phyloP scores from a whole-genome alignment of 2,113 vertebrate species.

The Myiopsitta monachus region DNA sequence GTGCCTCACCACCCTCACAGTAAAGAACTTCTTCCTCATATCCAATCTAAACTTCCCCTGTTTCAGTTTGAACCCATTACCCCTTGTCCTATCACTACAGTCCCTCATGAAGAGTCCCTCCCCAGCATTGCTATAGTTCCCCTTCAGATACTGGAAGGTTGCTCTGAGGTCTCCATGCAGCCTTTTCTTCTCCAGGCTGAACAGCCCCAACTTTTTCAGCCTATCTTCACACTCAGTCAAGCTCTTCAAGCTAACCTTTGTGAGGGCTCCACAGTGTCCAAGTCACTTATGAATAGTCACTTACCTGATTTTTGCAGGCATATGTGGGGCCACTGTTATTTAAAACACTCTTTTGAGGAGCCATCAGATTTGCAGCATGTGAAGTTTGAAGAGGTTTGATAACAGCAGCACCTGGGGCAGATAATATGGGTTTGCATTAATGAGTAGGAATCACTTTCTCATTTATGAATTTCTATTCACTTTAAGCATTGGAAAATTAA shows the following conservation, averaged over 20 bases:
- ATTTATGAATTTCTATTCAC: not conserved
- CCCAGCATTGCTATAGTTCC: too few relatives aligned
- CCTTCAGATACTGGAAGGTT: too few relatives aligned
- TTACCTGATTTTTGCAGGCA: constrained; percentile 19
- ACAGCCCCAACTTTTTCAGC: too few relatives aligned
- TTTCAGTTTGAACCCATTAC: too few relatives aligned
- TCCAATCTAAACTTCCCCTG: too few relatives aligned
- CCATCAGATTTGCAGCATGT: constrained; percentile 17
- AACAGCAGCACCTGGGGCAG: not conserved
- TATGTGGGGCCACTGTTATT: not conserved
- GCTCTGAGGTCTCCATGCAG: too few relatives aligned
- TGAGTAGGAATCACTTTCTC: not conserved
- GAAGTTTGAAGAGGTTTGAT: constrained; percentile 50
- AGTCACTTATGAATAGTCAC: rapidly evolving
- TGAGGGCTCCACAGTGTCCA: rapidly evolving
- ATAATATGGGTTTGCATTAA: not conserved
- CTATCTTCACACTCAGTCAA: too few relatives aligned
- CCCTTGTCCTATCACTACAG: too few relatives aligned
- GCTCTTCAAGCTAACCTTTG: not conserved
- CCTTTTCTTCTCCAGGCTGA: too few relatives aligned
- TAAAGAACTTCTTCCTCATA: too few relatives aligned
- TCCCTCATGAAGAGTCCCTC: too few relatives aligned
- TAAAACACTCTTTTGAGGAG: not conserved
- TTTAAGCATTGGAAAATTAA: not conserved
- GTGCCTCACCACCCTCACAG: too few relatives aligned